These are phyloP conservation scores for Uloborus diversus DNA, from an alignment of 1,140 invertebrate species.

Conservation along the genomic window DNA sequence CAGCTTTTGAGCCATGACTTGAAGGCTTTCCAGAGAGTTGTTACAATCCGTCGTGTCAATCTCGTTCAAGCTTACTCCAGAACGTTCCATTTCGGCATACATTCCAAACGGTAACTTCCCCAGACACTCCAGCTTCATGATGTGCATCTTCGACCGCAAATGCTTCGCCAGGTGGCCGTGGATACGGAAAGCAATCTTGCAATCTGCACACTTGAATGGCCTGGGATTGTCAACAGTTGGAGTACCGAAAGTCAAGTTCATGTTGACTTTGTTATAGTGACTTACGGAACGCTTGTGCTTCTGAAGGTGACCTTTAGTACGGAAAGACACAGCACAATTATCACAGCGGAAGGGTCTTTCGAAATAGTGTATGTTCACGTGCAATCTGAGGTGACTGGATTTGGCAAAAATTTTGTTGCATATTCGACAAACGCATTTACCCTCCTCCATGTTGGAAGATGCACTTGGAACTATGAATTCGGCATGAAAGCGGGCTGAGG, in stretches of 20 bases:
- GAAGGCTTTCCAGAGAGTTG: conserved; percentile 86
- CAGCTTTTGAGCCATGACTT: conserved; percentile 81
- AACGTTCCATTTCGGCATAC: conserved; percentile 92
- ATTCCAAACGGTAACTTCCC: conserved; percentile 95
- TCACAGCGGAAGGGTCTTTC: conserved; percentile 92
- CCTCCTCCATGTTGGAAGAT: conserved; percentile 68
- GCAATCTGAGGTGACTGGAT: conserved; percentile 86
- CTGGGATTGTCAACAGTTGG: conserved; percentile 88
- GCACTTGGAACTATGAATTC: conserved; percentile 42
- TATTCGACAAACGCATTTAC: conserved; percentile 82
- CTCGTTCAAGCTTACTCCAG: conserved; percentile 88
- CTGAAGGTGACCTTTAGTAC: conserved; percentile 89
- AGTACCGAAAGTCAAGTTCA: conserved; percentile 85
- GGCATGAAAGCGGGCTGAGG: conserved; percentile 10
- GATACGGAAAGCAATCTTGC: conserved; percentile 94
- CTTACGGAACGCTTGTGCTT: conserved; percentile 90
- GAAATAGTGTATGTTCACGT: conserved; percentile 96
- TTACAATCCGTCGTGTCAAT: conserved; percentile 94
- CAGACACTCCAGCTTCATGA: conserved; percentile 91
- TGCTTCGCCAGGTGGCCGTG: conserved; percentile 97
- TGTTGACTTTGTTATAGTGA: conserved; percentile 87
- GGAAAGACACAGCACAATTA: conserved; percentile 87
- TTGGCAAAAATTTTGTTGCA: conserved; percentile 92
- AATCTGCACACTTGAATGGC: conserved; percentile 93
- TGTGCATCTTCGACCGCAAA: conserved; percentile 95